A percentile compares a stretch with the other conserved stretches of the same genome.
Evolutionary conservation across 2,113 vertebrate species (phyloP).

Genomic region (Oreochromis spilurus): DNA sequence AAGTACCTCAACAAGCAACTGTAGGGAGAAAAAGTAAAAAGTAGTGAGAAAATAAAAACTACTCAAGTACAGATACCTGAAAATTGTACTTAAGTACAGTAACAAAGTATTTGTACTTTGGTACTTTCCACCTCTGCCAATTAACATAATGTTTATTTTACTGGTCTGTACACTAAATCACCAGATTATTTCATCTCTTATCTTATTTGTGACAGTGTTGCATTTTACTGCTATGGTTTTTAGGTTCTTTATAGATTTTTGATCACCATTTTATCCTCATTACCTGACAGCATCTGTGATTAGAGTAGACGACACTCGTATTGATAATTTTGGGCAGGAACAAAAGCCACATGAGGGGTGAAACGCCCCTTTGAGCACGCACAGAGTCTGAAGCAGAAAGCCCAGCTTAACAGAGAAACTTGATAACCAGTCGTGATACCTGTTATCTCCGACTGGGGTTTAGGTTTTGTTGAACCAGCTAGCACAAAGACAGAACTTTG

Average conservation of each 20-base stretch:
- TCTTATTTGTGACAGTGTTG: background rate
- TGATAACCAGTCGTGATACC: background rate
- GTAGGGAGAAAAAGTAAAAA: background rate
- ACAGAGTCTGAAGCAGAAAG: too few species aligned
- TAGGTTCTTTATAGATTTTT: background rate
- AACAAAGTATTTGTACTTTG: background rate
- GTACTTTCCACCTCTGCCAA: background rate
- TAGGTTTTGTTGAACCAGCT: background rate
- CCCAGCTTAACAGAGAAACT: background rate
- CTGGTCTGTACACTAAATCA: background rate
- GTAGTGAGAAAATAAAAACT: background rate
- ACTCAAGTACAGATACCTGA: background rate
- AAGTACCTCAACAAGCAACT: background rate
- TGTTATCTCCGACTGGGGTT: background rate
- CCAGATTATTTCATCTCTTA: background rate
- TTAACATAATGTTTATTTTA: background rate
- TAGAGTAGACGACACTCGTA: background rate
- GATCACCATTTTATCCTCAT: background rate
- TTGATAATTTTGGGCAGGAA: background rate
- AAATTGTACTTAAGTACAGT: background rate
- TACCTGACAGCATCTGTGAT: background rate
- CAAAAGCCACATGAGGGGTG: background rate
- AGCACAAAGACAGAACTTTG: background rate
- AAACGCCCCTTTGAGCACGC: background rate
- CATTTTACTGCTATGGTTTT: background rate